Base-by-base conservation (phyloP, 2,113 vertebrate genomes). In the Eretmodus cyanostictus region DNA sequence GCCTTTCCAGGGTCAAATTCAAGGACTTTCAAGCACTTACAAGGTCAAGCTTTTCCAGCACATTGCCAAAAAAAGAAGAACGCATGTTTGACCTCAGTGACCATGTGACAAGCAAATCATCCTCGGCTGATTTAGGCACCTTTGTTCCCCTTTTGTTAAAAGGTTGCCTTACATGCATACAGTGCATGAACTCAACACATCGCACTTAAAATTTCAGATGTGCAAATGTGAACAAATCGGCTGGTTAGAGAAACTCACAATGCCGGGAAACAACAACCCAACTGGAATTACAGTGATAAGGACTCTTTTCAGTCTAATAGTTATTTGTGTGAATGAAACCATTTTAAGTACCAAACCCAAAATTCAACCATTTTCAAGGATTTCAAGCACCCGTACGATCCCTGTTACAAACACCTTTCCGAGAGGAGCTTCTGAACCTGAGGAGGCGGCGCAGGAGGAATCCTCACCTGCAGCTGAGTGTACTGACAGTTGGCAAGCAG, bases 401-500 rank as follows among this genome's bases (percentile, higher is more conserved):
- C 54, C 13, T 0, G 54, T 22, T 10, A 66, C 31, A 0, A 17
- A 38, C 49, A 5, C 47, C 12, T 29, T 2, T 57, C 24, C 24
- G 29, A 22, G 36, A 12, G 17, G 5, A 80, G 5, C 22, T 42
- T 4, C 7, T 66, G 17, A 66, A 8, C 54, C 17, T 38, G 34
- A 59, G 55, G 38, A 71, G 63, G 6, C 4, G 7, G 14, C 42
- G 22, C 8, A 45, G 8, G n/a, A 9, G 53, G 9, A 1, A n/a
- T 16, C 78, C 97, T 94, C 87, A 99, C 98, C 97, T 99, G 98
- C 14, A 99, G 95, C 85, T 98, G 98, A 13, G 96, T 96, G 91
- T 98, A 99, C 95, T 99, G 99, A 86, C 98, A 99, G 94, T 96
- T 98, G 45, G 97, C 97, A 98, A 99, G 98, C 93, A 99, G 95